phyloP scores from a whole-genome alignment of 2,113 vertebrate species.

The Zonotrichia leucophrys region DNA sequence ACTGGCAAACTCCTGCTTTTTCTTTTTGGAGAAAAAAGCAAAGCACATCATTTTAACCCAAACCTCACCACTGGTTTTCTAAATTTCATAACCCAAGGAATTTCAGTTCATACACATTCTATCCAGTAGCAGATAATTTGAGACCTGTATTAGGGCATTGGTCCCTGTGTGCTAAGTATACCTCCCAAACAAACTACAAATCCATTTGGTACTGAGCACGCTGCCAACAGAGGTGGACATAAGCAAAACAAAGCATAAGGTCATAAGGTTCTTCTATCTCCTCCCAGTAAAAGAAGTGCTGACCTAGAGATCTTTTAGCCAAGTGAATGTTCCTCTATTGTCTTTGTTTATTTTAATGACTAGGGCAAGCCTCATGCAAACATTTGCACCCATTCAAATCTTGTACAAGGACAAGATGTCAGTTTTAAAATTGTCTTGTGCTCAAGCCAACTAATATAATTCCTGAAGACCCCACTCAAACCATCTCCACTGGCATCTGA shows the following conservation, averaged over 20 bases:
- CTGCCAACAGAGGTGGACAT: background rate
- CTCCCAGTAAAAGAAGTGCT: background rate
- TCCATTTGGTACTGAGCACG: background rate
- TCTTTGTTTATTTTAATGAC: background rate
- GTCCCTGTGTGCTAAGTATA: background rate
- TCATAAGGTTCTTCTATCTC: background rate
- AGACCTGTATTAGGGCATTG: background rate
- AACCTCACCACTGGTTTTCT: background rate
- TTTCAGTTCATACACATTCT: background rate
- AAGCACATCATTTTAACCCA: background rate
- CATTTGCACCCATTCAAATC: background rate
- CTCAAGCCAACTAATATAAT: background rate
- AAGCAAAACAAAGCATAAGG: background rate
- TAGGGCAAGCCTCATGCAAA: background rate
- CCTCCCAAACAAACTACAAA: background rate
- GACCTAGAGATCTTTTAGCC: background rate
- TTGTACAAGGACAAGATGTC: background rate
- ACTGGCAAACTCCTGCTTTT: background rate
- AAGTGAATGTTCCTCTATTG: background rate
- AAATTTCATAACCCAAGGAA: background rate
- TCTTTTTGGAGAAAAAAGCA: background rate
- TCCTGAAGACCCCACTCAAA: background rate
- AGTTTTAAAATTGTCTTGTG: background rate
- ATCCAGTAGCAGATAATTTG: background rate
- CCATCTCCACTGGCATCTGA: background rate